Evolutionary conservation across 2,888 invertebrate species (phyloP).

Genomic region (Vesta saturnalis): DNA sequence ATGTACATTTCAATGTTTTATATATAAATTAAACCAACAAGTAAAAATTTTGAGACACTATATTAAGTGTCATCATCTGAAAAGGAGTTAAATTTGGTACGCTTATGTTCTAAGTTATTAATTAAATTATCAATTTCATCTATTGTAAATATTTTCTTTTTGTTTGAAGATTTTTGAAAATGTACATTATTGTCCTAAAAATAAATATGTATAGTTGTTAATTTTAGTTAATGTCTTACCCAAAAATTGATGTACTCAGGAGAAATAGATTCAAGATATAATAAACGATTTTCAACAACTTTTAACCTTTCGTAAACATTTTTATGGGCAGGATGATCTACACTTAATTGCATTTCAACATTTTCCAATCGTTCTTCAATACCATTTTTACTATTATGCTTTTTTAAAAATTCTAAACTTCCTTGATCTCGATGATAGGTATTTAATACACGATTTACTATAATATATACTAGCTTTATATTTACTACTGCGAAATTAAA

Average conservation of each 20-base stretch:
- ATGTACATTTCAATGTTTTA: no score
- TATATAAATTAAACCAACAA: no score
- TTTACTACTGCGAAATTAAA: conserved; percentile 29
- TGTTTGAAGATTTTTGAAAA: conserved; percentile 46
- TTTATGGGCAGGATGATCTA: conserved; percentile 66
- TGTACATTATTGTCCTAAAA: conserved; percentile 46
- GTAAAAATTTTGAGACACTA: no score
- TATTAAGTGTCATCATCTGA: conserved; percentile 10
- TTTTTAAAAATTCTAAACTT: conserved; percentile 63
- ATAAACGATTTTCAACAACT: conserved; percentile 78
- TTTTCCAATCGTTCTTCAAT: conserved; percentile 74
- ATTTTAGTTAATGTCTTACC: conserved; percentile 16
- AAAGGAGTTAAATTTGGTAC: not conserved
- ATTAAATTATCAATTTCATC: conserved; percentile 57
- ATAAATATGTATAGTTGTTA: not conserved
- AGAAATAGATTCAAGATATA: conserved; percentile 78
- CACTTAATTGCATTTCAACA: conserved; percentile 71
- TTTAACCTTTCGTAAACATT: conserved; percentile 80
- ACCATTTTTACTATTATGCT: conserved; percentile 65
- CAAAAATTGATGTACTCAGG: conserved; percentile 80
- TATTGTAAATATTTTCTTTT: conserved; percentile 53
- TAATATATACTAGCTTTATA: conserved; percentile 63
- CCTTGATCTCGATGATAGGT: conserved; percentile 69
- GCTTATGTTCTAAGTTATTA: conserved; percentile 50
- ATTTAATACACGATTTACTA: conserved; percentile 80